Conservation (phyloP, 2,888 invertebrate genomes). For the Acanthosepion lycidas region DNA sequence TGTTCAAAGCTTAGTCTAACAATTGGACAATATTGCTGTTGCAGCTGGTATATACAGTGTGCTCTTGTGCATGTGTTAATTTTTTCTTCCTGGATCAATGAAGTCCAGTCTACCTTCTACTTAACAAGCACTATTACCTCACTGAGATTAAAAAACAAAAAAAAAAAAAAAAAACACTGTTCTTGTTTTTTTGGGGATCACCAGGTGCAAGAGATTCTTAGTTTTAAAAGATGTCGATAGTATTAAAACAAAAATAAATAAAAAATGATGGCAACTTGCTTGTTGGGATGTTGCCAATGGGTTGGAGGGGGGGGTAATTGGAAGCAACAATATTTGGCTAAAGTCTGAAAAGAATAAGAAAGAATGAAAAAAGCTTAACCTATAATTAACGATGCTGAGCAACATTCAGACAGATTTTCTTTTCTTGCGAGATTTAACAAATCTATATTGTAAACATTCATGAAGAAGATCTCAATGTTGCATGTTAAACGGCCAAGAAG, state of each 20-base stretch:
- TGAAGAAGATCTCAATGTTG: too few relatives aligned
- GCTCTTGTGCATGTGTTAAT: background rate
- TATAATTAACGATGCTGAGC: background rate
- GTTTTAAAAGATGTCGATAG: background rate
- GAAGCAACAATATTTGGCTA: background rate
- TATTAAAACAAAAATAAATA: background rate
- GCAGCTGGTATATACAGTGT: background rate
- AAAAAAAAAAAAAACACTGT: background rate
- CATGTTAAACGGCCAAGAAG: too few relatives aligned
- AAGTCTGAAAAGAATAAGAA: background rate
- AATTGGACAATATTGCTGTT: too few relatives aligned
- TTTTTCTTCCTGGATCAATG: background rate
- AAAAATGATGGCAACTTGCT: background rate
- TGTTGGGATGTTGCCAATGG: background rate
- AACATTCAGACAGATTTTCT: background rate
- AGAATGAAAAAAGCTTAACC: background rate
- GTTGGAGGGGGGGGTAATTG: background rate
- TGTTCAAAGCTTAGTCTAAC: too few relatives aligned
- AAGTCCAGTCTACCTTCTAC: background rate
- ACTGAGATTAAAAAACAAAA: background rate
- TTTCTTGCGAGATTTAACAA: background rate
- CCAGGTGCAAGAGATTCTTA: background rate
- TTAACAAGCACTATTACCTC: background rate
- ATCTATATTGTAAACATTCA: too few relatives aligned
- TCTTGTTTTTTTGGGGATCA: background rate